Conservation (phyloP, 2,797 vertebrate species). For the Clamator glandarius region DNA sequence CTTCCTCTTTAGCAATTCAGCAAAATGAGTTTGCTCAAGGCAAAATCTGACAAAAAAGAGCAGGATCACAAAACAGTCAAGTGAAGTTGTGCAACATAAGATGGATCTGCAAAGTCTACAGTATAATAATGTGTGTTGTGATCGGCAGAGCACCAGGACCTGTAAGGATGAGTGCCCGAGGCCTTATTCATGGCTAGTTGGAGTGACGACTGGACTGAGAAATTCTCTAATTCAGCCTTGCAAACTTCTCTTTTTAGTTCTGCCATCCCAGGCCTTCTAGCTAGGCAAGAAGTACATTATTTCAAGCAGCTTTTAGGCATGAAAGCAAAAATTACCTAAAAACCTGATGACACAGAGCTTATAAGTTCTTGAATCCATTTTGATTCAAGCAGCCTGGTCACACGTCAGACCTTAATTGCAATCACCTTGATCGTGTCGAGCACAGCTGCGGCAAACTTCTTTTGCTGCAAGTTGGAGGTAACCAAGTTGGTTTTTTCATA, state of each 20-base stretch:
- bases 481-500: neutral
- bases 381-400: constrained; percentile 25
- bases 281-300: neutral
- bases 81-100: neutral
- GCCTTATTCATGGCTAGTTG: neutral
- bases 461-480: neutral
- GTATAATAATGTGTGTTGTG: neutral
- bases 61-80: neutral
- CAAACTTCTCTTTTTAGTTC: neutral
- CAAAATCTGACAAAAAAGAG: neutral
- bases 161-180: neutral
- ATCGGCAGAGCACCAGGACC: neutral
- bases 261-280: neutral
- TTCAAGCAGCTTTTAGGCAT: neutral
- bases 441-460: constrained; percentile 29
- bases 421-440: neutral
- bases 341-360: neutral
- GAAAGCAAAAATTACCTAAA: constrained; percentile 16
- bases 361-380: constrained; percentile 2
- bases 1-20: neutral
- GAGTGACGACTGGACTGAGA: neutral
- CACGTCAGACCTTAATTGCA: constrained; percentile 27
- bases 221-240: neutral
- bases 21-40: neutral
- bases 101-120: neutral